A percentile compares a stretch with the other conserved stretches of the same genome.
These are phyloP conservation scores for Alligator mississippiensis DNA, from an alignment of 2,113 vertebrate species.

Conservation along the genomic window DNA sequence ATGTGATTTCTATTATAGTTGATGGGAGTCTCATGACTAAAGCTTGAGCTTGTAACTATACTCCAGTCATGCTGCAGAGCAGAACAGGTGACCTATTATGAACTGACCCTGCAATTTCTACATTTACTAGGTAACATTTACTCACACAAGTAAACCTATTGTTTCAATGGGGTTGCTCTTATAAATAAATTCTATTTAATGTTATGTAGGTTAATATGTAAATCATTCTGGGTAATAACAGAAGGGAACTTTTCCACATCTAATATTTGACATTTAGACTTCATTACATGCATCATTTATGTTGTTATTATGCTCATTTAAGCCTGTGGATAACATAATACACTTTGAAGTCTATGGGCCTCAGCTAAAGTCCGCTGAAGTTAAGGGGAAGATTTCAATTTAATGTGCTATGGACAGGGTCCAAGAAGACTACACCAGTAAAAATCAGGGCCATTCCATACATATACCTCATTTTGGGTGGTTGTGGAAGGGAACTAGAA, in stretches of 20 bases:
- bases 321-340: background rate
- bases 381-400: background rate
- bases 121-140: background rate
- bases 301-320: background rate
- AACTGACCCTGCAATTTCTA: background rate
- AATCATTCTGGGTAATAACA: background rate
- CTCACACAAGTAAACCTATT: background rate
- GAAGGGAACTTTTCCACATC: conserved; percentile 16
- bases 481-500: background rate
- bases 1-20: background rate
- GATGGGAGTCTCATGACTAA: background rate
- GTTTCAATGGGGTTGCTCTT: background rate
- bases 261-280: background rate
- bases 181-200: background rate
- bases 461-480: background rate
- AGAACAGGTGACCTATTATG: conserved; percentile 1
- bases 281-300: background rate
- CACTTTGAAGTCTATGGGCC: fast-evolving
- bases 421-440: background rate
- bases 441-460: background rate
- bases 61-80: conserved; percentile 10
- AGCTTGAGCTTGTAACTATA: background rate
- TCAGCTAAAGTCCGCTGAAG: too few species aligned
- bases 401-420: too few species aligned
- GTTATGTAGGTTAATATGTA: fast-evolving